Conservation (phyloP, 2,888 invertebrate species). For the Arge pagana region DNA sequence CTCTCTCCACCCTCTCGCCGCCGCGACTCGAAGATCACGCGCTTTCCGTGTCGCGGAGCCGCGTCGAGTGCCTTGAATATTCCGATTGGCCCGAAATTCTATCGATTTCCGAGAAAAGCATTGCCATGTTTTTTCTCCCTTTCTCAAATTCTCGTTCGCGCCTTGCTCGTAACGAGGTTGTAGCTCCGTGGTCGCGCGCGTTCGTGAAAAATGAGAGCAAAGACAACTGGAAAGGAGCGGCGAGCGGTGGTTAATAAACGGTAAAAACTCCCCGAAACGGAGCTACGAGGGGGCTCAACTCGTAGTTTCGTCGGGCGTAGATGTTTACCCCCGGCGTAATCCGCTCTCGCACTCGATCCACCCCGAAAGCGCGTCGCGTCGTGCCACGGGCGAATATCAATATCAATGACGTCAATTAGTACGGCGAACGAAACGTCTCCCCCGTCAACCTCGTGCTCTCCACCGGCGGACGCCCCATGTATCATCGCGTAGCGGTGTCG, state of each 20-base stretch:
- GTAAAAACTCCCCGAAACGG: not conserved
- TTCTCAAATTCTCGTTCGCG: too few relatives aligned
- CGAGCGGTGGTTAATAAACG: not conserved
- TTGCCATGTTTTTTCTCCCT: too few relatives aligned
- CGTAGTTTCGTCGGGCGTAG: conserved; percentile 10
- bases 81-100: too few relatives aligned
- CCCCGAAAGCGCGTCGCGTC: too few relatives aligned
- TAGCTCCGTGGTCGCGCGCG: too few relatives aligned
- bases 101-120: conserved; percentile 57
- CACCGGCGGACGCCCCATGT: conserved; percentile 19
- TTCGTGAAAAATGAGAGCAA: too few relatives aligned
- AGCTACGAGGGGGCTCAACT: not conserved
- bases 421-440: conserved; percentile 44
- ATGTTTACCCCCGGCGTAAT: conserved; percentile 18
- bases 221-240: too few relatives aligned
- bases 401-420: conserved; percentile 59
- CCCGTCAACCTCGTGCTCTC: conserved; percentile 11
- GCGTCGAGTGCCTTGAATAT: too few relatives aligned
- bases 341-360: too few relatives aligned
- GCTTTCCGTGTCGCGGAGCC: too few relatives aligned
- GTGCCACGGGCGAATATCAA: conserved; percentile 55
- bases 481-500: conserved; percentile 7
- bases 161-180: too few relatives aligned
- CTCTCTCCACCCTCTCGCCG: conserved; percentile 29
- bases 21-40: conserved; percentile 52